A percentile compares a stretch with the other conserved stretches of the same genome.
These are phyloP conservation scores for Iphiclides podalirius DNA, from an alignment of 2,888 invertebrate genomes.

Conservation along the genomic window DNA sequence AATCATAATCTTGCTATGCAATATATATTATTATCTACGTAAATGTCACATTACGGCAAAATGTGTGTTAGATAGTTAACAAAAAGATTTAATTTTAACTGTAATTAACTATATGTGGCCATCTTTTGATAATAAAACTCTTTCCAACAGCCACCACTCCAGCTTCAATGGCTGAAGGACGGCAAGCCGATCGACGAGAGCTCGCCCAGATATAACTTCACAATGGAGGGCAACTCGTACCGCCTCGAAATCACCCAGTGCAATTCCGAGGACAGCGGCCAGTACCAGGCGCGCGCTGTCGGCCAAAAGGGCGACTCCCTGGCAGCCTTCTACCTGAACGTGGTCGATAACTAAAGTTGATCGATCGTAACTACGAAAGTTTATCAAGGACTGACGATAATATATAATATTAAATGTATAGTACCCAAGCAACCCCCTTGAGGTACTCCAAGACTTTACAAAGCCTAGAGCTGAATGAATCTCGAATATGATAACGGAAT, in stretches of 20 bases:
- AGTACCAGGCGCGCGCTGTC: slow-evolving; percentile 92
- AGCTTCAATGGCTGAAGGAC: slow-evolving; percentile 94
- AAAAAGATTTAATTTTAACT: too few species aligned
- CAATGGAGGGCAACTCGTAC: slow-evolving; percentile 90
- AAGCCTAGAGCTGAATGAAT: slow-evolving; percentile 42
- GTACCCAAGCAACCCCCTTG: slow-evolving; percentile 51
- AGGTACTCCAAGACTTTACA: slow-evolving; percentile 37
- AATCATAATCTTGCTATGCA: too few species aligned
- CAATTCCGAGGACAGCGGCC: slow-evolving; percentile 89
- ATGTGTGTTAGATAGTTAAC: too few species aligned
- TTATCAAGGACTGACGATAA: slow-evolving; percentile 45
- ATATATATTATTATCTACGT: too few species aligned
- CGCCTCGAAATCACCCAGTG: slow-evolving; percentile 88
- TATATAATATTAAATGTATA: slow-evolving; percentile 39
- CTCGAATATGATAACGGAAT: slow-evolving; percentile 46
- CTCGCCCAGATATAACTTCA: slow-evolving; percentile 88
- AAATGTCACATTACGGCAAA: too few species aligned
- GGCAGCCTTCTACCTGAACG: slow-evolving; percentile 93
- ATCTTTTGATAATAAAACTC: too few species aligned
- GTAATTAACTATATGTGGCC: too few species aligned
- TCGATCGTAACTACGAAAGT: slow-evolving; percentile 28
- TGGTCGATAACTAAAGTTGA: slow-evolving; percentile 67
- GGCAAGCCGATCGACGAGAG: slow-evolving; percentile 92
- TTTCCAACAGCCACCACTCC: slow-evolving; percentile 76
- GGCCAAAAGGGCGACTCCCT: slow-evolving; percentile 92